A percentile compares a stretch with the other conserved stretches of the same genome.
Conservation (phyloP, 2,113 vertebrate genomes). For the Dascyllus trimaculatus region DNA sequence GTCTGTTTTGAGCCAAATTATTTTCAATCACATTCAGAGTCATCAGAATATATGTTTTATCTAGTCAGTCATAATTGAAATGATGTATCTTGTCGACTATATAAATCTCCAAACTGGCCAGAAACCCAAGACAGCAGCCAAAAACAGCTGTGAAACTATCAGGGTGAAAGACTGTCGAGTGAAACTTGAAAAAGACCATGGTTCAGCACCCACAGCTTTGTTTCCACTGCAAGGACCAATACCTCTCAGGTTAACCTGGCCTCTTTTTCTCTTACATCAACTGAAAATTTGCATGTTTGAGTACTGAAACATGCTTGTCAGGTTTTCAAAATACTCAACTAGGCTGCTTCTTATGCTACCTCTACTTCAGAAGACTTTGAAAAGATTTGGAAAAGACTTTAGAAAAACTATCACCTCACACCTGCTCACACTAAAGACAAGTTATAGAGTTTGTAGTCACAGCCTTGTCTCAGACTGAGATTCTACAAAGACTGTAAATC, state of each 20-base stretch:
- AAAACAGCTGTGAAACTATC: slow-evolving; percentile 55
- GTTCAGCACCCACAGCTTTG: slow-evolving; percentile 17
- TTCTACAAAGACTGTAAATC: no score
- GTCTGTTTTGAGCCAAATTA: slow-evolving; percentile 5
- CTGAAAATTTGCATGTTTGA: not conserved
- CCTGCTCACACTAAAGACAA: no score
- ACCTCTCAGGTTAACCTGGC: slow-evolving; percentile 15
- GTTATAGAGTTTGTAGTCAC: no score
- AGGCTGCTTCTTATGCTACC: no score
- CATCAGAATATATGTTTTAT: slow-evolving; percentile 22
- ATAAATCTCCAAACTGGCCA: slow-evolving; percentile 38
- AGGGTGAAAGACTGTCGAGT: slow-evolving; percentile 50
- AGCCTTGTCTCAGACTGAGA: no score
- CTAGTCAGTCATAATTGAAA: slow-evolving; percentile 15
- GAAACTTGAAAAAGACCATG: slow-evolving; percentile 38
- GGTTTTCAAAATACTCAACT: not conserved
- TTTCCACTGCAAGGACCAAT: slow-evolving; percentile 11
- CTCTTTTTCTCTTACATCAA: slow-evolving; percentile 10
- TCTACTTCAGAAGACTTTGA: no score
- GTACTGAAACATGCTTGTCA: not conserved
- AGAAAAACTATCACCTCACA: no score
- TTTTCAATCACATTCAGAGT: slow-evolving; percentile 26
- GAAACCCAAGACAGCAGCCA: slow-evolving; percentile 48
- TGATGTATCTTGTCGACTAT: slow-evolving; percentile 12
- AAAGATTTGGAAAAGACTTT: no score